Percentiles rank a stretch among this genome's conserved stretches.
phyloP scores from a whole-genome alignment of 1,140 invertebrate genomes.

The Rhizoglyphus robini region DNA sequence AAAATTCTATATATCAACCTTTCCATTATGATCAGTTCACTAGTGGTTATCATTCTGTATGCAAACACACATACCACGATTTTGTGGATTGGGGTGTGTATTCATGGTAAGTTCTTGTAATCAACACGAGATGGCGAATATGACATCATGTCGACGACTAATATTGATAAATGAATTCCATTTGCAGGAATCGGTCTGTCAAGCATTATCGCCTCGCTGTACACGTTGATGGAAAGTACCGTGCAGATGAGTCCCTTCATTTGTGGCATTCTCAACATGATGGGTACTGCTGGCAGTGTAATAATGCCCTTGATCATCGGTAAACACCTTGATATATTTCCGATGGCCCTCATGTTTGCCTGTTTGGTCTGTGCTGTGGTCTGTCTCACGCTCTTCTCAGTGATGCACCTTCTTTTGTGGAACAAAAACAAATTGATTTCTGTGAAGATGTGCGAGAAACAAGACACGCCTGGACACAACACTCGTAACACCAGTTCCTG shows the following conservation, averaged over 20 bases:
- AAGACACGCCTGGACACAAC: too few relatives aligned
- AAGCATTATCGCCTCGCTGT: constrained; percentile 7
- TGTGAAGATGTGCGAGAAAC: too few relatives aligned
- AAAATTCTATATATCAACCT: constrained; percentile 13
- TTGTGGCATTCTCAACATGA: constrained; percentile 5
- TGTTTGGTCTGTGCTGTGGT: background rate
- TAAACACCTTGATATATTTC: background rate
- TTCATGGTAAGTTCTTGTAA: background rate
- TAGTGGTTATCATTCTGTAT: background rate
- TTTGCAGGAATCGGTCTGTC: constrained; percentile 10
- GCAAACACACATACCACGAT: background rate
- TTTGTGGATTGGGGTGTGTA: constrained; percentile 9
- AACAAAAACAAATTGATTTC: background rate
- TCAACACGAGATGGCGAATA: background rate
- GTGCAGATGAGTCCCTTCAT: constrained; percentile 7
- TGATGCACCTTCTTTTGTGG: background rate
- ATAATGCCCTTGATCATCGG: constrained; percentile 8
- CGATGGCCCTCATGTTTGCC: constrained; percentile 2
- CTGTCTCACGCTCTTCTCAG: background rate
- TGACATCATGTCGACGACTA: background rate
- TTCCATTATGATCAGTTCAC: background rate
- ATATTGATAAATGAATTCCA: background rate
- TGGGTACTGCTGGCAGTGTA: background rate
- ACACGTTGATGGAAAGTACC: constrained; percentile 12
- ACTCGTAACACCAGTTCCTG: too few relatives aligned